These are phyloP conservation scores for Leptothorax acervorum DNA, from an alignment of 2,888 invertebrate genomes.

Conservation along the genomic window DNA sequence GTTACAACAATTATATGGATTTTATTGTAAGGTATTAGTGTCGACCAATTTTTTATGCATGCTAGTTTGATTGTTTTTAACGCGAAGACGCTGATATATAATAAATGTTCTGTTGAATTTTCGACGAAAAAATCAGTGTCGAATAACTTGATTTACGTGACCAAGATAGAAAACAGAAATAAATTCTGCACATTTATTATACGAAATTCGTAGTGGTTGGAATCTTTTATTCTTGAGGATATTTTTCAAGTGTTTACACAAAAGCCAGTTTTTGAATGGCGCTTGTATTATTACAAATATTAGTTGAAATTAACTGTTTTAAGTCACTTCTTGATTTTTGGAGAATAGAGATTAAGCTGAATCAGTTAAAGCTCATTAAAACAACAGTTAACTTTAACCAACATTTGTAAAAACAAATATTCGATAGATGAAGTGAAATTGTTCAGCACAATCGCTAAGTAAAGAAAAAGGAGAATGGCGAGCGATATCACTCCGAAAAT, in stretches of 20 bases:
- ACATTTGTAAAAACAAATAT: not conserved
- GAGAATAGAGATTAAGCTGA: not conserved
- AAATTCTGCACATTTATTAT: not conserved
- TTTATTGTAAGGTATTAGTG: not conserved
- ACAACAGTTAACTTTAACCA: not conserved
- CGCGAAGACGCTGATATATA: not conserved
- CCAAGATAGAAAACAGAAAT: not conserved
- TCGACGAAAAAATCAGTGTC: not conserved
- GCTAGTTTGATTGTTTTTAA: not conserved
- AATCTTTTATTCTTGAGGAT: not conserved
- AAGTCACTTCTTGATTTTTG: not conserved
- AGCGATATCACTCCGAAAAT: not conserved
- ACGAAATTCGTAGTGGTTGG: not conserved
- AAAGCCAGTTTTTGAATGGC: not conserved
- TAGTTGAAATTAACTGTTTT: not conserved
- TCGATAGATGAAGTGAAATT: not conserved
- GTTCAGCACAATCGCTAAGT: not conserved
- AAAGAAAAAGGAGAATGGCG: not conserved
- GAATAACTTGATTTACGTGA: conserved; percentile 1
- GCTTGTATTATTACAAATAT: not conserved
- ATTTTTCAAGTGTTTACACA: not conserved
- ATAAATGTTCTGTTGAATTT: not conserved
- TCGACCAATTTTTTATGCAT: not conserved
- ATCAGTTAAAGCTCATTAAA: not conserved
- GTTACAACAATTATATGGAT: not conserved